These are phyloP conservation scores for Patella pellucida DNA, from an alignment of 2,888 invertebrate species.

Conservation along the genomic window DNA sequence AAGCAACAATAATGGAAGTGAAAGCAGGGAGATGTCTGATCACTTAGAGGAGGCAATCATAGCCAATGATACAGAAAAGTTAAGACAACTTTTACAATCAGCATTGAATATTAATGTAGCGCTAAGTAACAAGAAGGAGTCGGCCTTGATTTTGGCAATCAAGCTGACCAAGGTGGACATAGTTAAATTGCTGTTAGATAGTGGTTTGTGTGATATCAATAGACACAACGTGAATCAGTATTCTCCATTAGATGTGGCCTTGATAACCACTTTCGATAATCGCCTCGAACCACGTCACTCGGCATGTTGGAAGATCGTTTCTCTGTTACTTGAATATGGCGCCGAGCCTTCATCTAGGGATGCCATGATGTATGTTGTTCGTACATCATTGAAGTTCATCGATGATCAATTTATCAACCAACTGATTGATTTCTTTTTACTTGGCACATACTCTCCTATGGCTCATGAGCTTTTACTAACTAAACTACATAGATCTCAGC, in stretches of 20 bases:
- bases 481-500: constrained; percentile 57
- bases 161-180: constrained; percentile 50
- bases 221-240: constrained; percentile 51
- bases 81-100: constrained; percentile 34
- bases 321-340: constrained; percentile 48
- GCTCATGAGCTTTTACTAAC: constrained; percentile 52
- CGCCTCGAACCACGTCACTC: constrained; percentile 52
- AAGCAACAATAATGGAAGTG: not conserved
- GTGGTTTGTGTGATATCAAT: constrained; percentile 45
- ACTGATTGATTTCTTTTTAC: constrained; percentile 45
- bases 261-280: constrained; percentile 58
- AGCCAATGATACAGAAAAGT: constrained; percentile 31
- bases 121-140: constrained; percentile 54
- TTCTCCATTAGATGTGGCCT: constrained; percentile 55
- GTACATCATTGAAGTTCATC: constrained; percentile 53
- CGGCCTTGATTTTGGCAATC: constrained; percentile 54
- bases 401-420: constrained; percentile 51
- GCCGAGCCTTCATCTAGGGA: constrained; percentile 55
- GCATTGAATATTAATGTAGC: constrained; percentile 49
- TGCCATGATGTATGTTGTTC: constrained; percentile 61
- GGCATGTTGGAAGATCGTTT: constrained; percentile 56
- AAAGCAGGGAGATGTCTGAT: constrained; percentile 14
- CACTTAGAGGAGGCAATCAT: constrained; percentile 37
- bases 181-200: constrained; percentile 46
- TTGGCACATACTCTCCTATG: constrained; percentile 42